Percentiles rank a stretch among this genome's conserved stretches.
Evolutionary conservation across 1,140 invertebrate species (phyloP).

Genomic region (Neotoxoptera formosana): DNA sequence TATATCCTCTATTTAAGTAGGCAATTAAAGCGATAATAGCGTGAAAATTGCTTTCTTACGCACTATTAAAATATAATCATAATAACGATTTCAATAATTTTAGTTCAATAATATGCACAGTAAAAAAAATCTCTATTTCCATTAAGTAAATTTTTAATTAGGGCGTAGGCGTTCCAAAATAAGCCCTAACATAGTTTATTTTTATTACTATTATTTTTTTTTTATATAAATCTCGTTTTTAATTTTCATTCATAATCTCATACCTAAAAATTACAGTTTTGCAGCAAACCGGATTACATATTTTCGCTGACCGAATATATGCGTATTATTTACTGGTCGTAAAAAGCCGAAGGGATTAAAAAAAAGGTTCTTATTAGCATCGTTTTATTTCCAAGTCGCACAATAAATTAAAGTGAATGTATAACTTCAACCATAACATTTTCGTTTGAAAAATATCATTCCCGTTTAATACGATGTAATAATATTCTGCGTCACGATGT

Average conservation of each 20-base stretch:
- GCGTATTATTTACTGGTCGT: conserved; percentile 11
- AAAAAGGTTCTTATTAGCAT: conserved; percentile 35
- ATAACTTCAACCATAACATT: not conserved
- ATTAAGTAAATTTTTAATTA: not conserved
- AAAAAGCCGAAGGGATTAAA: conserved; percentile 16
- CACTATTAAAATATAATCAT: not conserved
- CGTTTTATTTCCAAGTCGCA: conserved; percentile 15
- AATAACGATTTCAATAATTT: not conserved
- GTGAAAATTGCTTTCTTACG: not conserved
- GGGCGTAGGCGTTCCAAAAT: not conserved
- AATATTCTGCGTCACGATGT: not conserved
- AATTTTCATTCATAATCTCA: not conserved
- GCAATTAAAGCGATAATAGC: not conserved
- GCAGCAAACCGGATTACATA: conserved; percentile 23
- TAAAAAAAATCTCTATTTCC: not conserved
- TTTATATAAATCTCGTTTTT: not conserved
- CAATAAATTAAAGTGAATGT: conserved; percentile 17
- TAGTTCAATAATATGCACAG: not conserved
- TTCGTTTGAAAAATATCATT: not conserved
- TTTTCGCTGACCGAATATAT: conserved; percentile 29
- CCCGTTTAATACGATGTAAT: not conserved
- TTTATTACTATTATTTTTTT: not conserved
- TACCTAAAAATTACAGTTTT: conserved; percentile 41
- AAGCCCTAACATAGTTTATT: not conserved
- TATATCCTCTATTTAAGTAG: not conserved